These are phyloP conservation scores for Varanus komodoensis DNA, from an alignment of 2,113 vertebrate genomes.

Conservation along the genomic window DNA sequence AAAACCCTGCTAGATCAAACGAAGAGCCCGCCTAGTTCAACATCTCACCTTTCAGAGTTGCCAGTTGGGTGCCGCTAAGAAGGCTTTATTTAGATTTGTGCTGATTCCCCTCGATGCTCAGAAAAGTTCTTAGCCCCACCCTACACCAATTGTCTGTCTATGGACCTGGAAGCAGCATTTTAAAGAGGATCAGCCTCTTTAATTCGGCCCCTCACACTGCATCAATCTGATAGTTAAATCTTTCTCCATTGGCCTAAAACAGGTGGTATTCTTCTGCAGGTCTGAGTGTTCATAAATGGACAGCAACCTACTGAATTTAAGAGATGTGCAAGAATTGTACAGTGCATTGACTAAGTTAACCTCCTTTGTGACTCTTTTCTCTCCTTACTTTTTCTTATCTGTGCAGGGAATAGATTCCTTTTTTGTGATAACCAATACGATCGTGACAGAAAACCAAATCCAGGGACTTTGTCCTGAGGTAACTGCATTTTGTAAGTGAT, in stretches of 20 bases:
- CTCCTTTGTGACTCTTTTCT: background rate
- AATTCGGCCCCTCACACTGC: no score
- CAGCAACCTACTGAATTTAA: no score
- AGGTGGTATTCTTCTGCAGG: background rate
- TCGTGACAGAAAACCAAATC: conserved; percentile 78
- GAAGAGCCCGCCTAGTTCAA: background rate
- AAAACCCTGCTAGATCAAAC: background rate
- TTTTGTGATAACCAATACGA: conserved; percentile 82
- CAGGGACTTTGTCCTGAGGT: conserved; percentile 82
- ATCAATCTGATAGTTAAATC: no score
- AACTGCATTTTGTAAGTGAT: conserved; percentile 25
- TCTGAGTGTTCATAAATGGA: background rate
- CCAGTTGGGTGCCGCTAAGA: background rate
- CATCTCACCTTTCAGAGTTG: background rate
- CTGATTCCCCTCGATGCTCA: no score
- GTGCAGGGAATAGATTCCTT: conserved; percentile 80
- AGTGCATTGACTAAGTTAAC: background rate
- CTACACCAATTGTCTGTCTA: background rate
- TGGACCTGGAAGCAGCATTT: background rate
- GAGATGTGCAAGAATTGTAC: background rate
- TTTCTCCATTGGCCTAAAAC: no score
- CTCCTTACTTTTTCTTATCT: background rate
- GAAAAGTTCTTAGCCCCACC: background rate
- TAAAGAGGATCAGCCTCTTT: background rate
- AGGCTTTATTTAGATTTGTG: background rate